Percentiles rank a stretch among this genome's conserved stretches.
phyloP scores from a whole-genome alignment of 30 jellyfish, hydroid and myxozoan species.

The Mastigias papua region DNA sequence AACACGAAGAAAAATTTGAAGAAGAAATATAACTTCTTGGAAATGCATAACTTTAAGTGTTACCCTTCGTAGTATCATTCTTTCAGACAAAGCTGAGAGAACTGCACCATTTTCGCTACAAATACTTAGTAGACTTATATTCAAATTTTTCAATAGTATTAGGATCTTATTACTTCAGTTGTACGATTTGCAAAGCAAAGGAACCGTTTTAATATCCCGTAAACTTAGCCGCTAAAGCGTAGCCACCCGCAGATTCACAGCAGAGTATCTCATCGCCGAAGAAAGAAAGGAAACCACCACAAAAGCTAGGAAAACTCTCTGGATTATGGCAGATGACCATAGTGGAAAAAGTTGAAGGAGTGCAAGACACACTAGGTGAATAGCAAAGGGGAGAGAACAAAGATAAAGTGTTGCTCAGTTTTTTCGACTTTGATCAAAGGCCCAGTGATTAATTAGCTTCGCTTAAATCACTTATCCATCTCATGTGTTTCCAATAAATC shows the following conservation, averaged over 20 bases:
- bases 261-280: background rate
- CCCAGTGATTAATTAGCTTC: background rate
- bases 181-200: too few species aligned
- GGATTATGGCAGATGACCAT: background rate
- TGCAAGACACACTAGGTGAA: background rate
- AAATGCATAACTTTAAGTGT: too few species aligned
- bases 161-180: too few species aligned
- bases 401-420: too few species aligned
- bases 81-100: too few species aligned
- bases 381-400: background rate
- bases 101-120: too few species aligned
- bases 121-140: too few species aligned
- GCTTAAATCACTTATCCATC: background rate
- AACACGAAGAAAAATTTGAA: too few species aligned
- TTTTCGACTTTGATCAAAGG: background rate
- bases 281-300: background rate
- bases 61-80: too few species aligned
- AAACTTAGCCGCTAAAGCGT: background rate
- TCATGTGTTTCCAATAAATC: slow-evolving; percentile 12
- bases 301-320: background rate
- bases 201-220: too few species aligned
- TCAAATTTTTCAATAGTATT: too few species aligned
- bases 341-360: background rate
- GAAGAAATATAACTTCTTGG: too few species aligned
- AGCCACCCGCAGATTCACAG: background rate